A percentile compares a stretch with the other conserved stretches of the same genome.
Evolutionary conservation across 2,888 invertebrate species (phyloP).

Genomic region (Nipponacmea schrenckii): DNA sequence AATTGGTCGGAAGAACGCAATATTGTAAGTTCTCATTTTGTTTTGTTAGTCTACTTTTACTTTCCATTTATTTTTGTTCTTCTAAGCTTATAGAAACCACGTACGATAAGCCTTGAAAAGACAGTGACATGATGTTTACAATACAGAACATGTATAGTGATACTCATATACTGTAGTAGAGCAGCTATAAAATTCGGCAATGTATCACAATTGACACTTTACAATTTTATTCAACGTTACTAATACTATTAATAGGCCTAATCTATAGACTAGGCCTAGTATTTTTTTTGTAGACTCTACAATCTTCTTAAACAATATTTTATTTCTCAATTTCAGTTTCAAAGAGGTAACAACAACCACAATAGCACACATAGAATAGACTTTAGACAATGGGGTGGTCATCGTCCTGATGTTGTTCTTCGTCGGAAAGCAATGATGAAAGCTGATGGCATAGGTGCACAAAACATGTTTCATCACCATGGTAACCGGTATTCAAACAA

Average conservation of each 20-base stretch:
- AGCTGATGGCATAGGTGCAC: slow-evolving; percentile 58
- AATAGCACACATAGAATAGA: slow-evolving; percentile 63
- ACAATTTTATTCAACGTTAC: too few species aligned
- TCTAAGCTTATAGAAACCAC: not conserved
- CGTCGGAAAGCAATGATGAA: slow-evolving; percentile 55
- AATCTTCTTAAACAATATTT: not conserved
- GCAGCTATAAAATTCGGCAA: too few species aligned
- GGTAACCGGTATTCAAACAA: slow-evolving; percentile 62
- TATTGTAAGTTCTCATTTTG: slow-evolving; percentile 43
- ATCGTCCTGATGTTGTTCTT: slow-evolving; percentile 58
- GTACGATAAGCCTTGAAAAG: too few species aligned
- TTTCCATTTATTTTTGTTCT: not conserved
- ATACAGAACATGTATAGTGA: too few species aligned
- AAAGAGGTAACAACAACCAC: slow-evolving; percentile 51
- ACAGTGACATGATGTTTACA: too few species aligned
- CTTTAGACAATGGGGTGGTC: slow-evolving; percentile 50
- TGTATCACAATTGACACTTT: too few species aligned
- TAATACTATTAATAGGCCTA: too few species aligned
- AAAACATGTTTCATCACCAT: slow-evolving; percentile 63
- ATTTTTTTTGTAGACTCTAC: too few species aligned
- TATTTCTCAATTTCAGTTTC: slow-evolving; percentile 49
- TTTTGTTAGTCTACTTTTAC: not conserved
- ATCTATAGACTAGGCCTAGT: too few species aligned
- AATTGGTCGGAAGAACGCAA: slow-evolving; percentile 64
- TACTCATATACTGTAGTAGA: too few species aligned